Percentiles rank a stretch among this genome's conserved stretches.
Conservation (phyloP, 2,888 invertebrate species). For the Epinotia demarniana region DNA sequence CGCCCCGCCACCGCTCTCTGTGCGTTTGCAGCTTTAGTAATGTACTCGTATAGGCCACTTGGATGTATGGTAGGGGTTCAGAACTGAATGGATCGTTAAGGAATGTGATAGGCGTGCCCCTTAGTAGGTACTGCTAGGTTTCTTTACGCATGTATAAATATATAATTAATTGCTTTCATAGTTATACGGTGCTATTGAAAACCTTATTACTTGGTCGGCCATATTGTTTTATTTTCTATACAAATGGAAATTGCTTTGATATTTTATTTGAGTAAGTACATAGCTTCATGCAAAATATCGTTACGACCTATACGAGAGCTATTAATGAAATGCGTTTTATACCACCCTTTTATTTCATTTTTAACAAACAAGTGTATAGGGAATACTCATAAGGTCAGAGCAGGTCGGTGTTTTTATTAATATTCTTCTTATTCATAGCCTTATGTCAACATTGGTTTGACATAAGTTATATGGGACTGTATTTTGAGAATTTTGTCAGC, state of each 20-base stretch:
- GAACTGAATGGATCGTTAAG: slow-evolving; percentile 33
- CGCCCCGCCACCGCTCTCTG: too few relatives aligned
- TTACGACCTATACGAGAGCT: background rate
- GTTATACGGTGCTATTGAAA: slow-evolving; percentile 14
- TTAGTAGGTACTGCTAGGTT: background rate
- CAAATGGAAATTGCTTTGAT: background rate
- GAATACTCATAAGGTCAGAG: background rate
- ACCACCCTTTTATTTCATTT: too few relatives aligned
- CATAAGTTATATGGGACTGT: background rate
- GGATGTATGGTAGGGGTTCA: background rate
- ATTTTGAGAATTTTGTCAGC: background rate
- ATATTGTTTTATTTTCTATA: background rate
- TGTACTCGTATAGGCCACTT: background rate
- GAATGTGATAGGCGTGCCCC: slow-evolving; percentile 28
- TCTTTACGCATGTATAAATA: background rate
- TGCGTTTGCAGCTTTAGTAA: too few relatives aligned
- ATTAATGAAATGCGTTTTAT: background rate
- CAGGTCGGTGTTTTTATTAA: background rate
- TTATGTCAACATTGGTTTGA: background rate
- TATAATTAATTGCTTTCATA: slow-evolving; percentile 6
- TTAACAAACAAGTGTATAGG: too few relatives aligned
- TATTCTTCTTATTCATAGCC: background rate
- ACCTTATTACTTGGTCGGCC: background rate
- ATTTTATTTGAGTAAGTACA: background rate
- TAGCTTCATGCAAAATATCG: background rate